phyloP scores from a whole-genome alignment of 2,113 vertebrate species.

The Eretmochelys imbricata region DNA sequence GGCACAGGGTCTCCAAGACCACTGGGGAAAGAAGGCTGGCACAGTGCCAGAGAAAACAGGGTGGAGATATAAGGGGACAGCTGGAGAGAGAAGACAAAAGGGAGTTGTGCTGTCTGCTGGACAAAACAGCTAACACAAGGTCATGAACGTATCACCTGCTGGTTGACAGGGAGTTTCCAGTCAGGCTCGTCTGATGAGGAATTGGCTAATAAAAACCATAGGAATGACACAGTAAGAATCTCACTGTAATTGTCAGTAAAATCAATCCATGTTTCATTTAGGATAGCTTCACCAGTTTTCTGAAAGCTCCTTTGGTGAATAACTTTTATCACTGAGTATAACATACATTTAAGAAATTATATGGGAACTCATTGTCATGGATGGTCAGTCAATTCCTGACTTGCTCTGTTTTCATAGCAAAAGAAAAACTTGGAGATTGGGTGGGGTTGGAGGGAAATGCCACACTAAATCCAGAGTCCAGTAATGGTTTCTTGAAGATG shows the following conservation, averaged over 20 bases:
- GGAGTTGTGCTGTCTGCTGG: background rate
- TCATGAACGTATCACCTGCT: background rate
- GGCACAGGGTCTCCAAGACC: background rate
- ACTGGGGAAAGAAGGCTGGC: background rate
- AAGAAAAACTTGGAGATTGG: background rate
- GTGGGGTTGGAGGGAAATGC: background rate
- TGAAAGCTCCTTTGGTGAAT: background rate
- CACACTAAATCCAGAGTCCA: background rate
- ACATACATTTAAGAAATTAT: background rate
- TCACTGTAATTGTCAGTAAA: background rate
- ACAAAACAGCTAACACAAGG: background rate
- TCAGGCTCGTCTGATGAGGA: background rate
- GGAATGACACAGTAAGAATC: background rate
- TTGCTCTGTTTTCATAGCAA: background rate
- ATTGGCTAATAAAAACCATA: background rate
- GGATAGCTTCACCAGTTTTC: background rate
- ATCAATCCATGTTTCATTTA: background rate
- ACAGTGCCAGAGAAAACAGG: background rate
- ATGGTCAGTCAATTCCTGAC: background rate
- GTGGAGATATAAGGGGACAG: background rate
- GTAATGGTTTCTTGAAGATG: background rate
- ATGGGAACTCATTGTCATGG: rapidly evolving
- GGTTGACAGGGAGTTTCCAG: background rate
- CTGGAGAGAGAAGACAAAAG: background rate
- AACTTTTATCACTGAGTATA: background rate